Evolutionary conservation across 2,888 invertebrate genomes (phyloP).

Genomic region (Eristalinus sepulchralis): DNA sequence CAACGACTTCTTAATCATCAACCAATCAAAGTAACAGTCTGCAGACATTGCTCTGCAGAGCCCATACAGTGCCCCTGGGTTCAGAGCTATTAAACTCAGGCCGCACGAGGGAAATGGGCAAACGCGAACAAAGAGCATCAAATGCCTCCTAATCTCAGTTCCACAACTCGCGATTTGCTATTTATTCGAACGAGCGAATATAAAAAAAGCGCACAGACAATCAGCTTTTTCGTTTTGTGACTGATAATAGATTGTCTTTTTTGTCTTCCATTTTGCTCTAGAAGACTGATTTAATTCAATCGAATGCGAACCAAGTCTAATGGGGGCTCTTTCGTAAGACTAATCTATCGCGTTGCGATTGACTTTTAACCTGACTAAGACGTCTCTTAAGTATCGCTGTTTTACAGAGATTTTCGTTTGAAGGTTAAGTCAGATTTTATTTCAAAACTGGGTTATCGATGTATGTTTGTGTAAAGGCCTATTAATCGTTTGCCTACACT

Average conservation of each 20-base stretch:
- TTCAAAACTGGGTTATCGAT: constrained; percentile 6
- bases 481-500: not conserved
- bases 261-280: not conserved
- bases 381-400: constrained; percentile 9
- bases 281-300: constrained; percentile 1
- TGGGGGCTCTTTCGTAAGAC: constrained; percentile 29
- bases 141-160: constrained; percentile 13
- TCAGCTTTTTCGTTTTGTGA: not conserved
- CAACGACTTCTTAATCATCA: not conserved
- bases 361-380: constrained; percentile 33
- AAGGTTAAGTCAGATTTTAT: constrained; percentile 1
- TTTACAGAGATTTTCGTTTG: constrained; percentile 14
- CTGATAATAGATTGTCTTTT: constrained; percentile 9
- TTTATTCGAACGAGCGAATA: not conserved
- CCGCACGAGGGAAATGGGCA: not conserved
- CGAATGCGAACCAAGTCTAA: not conserved
- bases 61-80: not conserved
- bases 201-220: constrained; percentile 13
- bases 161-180: not conserved
- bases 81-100: constrained; percentile 30
- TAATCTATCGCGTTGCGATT: constrained; percentile 50
- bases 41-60: not conserved
- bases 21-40: not conserved
- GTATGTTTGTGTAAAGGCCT: not conserved
- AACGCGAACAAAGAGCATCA: constrained; percentile 12